Percentiles rank a stretch among this genome's conserved stretches.
phyloP scores from a whole-genome alignment of 2,888 invertebrate genomes.

The Tethea ocularis region DNA sequence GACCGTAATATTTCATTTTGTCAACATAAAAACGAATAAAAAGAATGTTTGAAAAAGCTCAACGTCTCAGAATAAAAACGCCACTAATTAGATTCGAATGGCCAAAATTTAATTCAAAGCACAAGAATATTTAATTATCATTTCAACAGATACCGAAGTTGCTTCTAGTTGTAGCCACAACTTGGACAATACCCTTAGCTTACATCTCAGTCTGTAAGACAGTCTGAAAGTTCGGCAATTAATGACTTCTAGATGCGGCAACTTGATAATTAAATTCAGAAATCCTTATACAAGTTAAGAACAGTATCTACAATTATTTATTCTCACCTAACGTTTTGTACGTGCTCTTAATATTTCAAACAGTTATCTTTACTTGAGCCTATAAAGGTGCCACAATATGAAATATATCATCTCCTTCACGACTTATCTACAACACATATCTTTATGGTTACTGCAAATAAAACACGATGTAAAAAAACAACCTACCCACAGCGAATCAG shows the following conservation, averaged over 20 bases:
- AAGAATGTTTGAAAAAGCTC: slow-evolving; percentile 21
- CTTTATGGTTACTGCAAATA: slow-evolving; percentile 2
- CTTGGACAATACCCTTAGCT: slow-evolving; percentile 41
- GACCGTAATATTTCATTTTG: slow-evolving; percentile 58
- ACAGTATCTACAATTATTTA: slow-evolving; percentile 23
- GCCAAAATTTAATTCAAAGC: slow-evolving; percentile 26
- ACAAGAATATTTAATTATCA: slow-evolving; percentile 42
- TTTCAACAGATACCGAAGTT: slow-evolving; percentile 36
- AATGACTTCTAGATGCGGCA: slow-evolving; percentile 39
- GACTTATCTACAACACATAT: neutral
- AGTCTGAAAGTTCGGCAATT: slow-evolving; percentile 42
- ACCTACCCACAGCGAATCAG: neutral
- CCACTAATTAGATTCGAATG: slow-evolving; percentile 15
- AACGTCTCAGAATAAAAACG: slow-evolving; percentile 11
- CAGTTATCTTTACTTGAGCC: neutral
- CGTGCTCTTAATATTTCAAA: slow-evolving; percentile 31
- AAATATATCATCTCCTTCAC: neutral
- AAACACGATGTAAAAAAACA: neutral
- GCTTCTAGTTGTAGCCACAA: slow-evolving; percentile 37
- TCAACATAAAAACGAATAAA: slow-evolving; percentile 45
- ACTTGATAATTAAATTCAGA: slow-evolving; percentile 30
- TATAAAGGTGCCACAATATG: neutral
- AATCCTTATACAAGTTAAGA: slow-evolving; percentile 11
- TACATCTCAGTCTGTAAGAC: slow-evolving; percentile 35
- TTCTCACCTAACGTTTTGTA: slow-evolving; percentile 28